Evolutionary conservation across 2,797 vertebrate genomes (phyloP).

Genomic region (Anabacerthia variegaticeps): DNA sequence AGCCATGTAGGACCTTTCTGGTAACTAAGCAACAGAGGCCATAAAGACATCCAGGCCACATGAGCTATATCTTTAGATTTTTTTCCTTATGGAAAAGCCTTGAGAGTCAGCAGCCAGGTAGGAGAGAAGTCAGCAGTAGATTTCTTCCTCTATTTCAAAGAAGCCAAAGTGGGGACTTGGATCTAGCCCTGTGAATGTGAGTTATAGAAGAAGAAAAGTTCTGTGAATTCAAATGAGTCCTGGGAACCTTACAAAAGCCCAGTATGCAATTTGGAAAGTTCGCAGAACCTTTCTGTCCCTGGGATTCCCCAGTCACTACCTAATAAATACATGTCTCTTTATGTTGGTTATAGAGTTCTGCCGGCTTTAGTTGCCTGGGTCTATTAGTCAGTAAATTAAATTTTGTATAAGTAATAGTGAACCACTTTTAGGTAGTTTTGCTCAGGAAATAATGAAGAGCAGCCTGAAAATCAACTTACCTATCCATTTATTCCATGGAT

Average conservation of each 20-base stretch:
- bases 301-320: neutral
- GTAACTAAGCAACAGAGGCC: slow-evolving; percentile 53
- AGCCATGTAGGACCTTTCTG: slow-evolving; percentile 2
- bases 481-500: slow-evolving; percentile 60
- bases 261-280: neutral
- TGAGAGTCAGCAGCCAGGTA: neutral
- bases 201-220: neutral
- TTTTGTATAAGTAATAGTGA: slow-evolving; percentile 68
- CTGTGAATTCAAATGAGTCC: neutral
- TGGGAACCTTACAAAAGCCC: neutral
- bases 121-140: neutral
- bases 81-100: neutral
- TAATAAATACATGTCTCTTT: slow-evolving; percentile 54
- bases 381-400: slow-evolving; percentile 73
- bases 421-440: slow-evolving; percentile 66
- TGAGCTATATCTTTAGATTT: neutral
- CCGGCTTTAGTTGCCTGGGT: slow-evolving; percentile 26
- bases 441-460: slow-evolving; percentile 68
- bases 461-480: slow-evolving; percentile 64
- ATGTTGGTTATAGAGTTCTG: slow-evolving; percentile 37
- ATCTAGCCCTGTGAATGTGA: neutral
- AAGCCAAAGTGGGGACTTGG: neutral
- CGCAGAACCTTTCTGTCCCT: neutral
- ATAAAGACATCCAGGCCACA: neutral
- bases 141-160: slow-evolving; percentile 6